Conservation (phyloP, 2,113 vertebrate species). For the Nothoprocta pentlandii region DNA sequence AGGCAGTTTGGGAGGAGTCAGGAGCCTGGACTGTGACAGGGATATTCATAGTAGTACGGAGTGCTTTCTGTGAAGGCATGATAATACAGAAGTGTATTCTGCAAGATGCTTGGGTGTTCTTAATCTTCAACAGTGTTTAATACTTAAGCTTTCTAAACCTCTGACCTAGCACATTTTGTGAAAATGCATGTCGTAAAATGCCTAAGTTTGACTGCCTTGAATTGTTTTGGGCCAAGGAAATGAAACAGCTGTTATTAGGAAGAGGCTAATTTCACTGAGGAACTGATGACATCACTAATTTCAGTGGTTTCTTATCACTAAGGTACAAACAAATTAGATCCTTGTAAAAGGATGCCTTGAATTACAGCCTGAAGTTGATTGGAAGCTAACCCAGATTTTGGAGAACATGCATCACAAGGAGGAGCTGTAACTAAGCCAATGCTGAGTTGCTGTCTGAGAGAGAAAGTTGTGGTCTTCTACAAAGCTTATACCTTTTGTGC, state of each 20-base stretch:
- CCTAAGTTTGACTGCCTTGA: neutral
- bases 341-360: neutral
- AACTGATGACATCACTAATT: neutral
- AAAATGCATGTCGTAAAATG: neutral
- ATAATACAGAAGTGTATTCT: neutral
- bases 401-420: fast-evolving
- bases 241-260: neutral
- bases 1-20: fast-evolving
- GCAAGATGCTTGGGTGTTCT: neutral
- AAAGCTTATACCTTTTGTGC: neutral
- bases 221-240: neutral
- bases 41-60: neutral
- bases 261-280: neutral
- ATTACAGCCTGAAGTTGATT: neutral
- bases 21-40: neutral
- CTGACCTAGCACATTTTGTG: neutral
- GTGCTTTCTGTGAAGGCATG: neutral
- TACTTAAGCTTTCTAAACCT: neutral
- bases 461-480: neutral
- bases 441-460: neutral
- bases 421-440: neutral
- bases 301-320: neutral
- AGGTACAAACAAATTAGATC: neutral
- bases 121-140: neutral
- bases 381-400: neutral